These are phyloP conservation scores for Furnarius figulus DNA, from an alignment of 2,113 vertebrate genomes.

Conservation along the genomic window DNA sequence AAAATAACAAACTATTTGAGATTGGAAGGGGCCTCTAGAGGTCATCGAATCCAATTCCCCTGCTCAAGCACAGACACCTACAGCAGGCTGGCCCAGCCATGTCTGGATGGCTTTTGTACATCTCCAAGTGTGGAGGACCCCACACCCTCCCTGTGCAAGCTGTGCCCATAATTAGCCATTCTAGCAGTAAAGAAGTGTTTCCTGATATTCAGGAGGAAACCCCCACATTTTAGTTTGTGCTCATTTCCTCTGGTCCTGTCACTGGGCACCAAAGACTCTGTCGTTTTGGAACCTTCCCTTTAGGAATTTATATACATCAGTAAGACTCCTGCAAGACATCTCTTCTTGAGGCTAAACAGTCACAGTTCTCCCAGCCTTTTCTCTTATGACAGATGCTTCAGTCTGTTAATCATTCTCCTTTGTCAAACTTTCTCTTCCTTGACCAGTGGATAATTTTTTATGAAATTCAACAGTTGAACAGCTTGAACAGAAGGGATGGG, in stretches of 20 bases:
- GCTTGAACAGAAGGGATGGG: neutral
- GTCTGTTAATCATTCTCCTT: neutral
- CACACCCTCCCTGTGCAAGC: fast-evolving
- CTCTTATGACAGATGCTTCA: neutral
- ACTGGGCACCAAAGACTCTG: fast-evolving
- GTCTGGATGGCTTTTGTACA: neutral
- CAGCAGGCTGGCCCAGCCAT: neutral
- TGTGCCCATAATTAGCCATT: neutral
- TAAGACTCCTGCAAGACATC: fast-evolving
- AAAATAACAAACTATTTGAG: neutral
- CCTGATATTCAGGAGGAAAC: neutral
- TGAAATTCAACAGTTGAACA: neutral
- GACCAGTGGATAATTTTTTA: neutral
- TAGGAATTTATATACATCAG: neutral
- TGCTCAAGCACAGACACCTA: fast-evolving
- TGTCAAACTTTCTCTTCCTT: neutral
- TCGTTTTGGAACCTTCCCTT: neutral
- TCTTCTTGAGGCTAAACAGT: neutral
- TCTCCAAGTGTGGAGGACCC: neutral
- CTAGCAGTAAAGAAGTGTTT: neutral
- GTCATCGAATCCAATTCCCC: too few species aligned
- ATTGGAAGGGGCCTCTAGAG: neutral
- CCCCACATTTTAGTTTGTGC: neutral
- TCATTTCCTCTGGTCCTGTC: neutral
- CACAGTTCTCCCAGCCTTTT: neutral